Base-by-base conservation (phyloP, 2,888 invertebrate genomes). In the Synergus umbraculus region DNA sequence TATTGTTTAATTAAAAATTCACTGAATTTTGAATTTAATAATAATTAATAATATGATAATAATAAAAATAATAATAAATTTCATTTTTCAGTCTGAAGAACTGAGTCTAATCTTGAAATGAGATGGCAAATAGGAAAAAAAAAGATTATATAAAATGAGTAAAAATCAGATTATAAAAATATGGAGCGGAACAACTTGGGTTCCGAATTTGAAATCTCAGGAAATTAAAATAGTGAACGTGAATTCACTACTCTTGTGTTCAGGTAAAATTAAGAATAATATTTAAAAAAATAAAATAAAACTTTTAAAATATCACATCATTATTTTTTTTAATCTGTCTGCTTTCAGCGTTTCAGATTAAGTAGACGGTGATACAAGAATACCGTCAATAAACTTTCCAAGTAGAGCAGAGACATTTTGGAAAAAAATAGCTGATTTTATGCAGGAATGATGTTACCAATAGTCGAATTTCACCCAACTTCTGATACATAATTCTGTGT, bases 311-410 rank as follows among this genome's bases (percentile, higher is more conserved):
- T 18, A 15, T 73, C 18, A n/a, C 37, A n/a, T 65, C 22, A 18
- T 60, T 76, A 54, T 78, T 73, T 54, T 54, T 76, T 37, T 37
- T 37, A 37, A 37, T 37, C 5, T 37, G 2, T 37, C 37, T 37
- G 37, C 4, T 37, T 37, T 37, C 37, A 37, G 37, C 37, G 37
- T 86, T 87, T 66, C 85, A 86, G 87, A 81, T 78, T 78, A 80
- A 83, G 83, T 81, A 81, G 79, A 83, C 73, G 78, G 64, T 78
- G 76, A 76, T 63, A 79, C 76, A 82, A 73, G 81, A 81, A 76
- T 67, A 67, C 83, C 85, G 83, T 83, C 82, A 85, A 85, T 82
- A 82, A 83, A 83, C 83, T 87, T 81, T 82, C 81, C 85, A 83
- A 87, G 84, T 81, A 64, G 76, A 79, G 76, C 79, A 79, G 73